A percentile compares a stretch with the other conserved stretches of the same genome.
These are phyloP conservation scores for Mystacornis crossleyi DNA, from an alignment of 2,113 vertebrate species.

Conservation along the genomic window DNA sequence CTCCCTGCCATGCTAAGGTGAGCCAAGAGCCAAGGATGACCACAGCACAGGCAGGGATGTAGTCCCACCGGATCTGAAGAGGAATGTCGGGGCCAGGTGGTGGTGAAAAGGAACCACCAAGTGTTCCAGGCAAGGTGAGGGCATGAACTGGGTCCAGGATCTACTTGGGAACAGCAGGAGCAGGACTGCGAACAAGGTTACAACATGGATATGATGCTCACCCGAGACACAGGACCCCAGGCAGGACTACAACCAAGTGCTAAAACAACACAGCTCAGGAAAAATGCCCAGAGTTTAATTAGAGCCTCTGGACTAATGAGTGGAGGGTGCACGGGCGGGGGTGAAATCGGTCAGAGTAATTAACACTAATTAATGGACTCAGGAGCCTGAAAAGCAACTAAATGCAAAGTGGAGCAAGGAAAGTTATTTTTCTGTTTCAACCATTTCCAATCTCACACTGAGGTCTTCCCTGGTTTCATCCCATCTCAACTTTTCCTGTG, in stretches of 20 bases:
- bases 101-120: neutral
- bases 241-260: neutral
- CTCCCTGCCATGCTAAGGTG: neutral
- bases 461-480: neutral
- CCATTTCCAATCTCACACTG: neutral
- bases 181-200: neutral
- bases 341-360: neutral
- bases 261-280: neutral
- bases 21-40: neutral
- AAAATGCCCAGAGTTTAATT: neutral
- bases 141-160: neutral
- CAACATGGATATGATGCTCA: neutral
- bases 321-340: neutral
- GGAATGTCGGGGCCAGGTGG: no score
- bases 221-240: neutral
- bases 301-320: neutral
- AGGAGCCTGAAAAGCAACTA: neutral
- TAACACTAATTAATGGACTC: neutral
- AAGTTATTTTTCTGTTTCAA: neutral
- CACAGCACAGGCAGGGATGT: fast-evolving
- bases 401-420: neutral
- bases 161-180: neutral
- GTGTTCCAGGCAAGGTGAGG: neutral
- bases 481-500: neutral
- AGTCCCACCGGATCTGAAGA: neutral